These are phyloP conservation scores for Boulengeromyrus knoepffleri DNA, from an alignment of 2,113 vertebrate species.

Conservation along the genomic window DNA sequence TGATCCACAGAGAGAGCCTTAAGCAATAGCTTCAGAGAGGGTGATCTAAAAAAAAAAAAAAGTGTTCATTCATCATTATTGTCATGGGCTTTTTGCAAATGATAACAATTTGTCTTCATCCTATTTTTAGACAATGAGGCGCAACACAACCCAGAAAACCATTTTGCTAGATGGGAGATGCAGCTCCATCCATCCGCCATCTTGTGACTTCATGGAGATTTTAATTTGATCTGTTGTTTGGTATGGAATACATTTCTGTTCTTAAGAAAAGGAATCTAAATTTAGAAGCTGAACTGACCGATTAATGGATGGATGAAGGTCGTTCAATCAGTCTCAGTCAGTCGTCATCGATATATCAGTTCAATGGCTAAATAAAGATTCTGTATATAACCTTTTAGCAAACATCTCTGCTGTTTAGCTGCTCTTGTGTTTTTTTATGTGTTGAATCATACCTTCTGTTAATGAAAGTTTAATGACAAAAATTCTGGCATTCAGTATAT, in stretches of 20 bases:
- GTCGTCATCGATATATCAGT: neutral
- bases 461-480: neutral
- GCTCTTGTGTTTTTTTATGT: neutral
- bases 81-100: conserved; percentile 99
- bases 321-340: neutral
- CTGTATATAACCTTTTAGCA: neutral
- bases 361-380: neutral
- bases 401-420: neutral
- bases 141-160: conserved; percentile 88
- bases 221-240: conserved; percentile 51
- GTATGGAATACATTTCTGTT: conserved; percentile 33
- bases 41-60: conserved; percentile 74
- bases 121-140: conserved; percentile 99
- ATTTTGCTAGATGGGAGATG: conserved; percentile 95
- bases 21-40: conserved; percentile 98
- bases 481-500: neutral
- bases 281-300: conserved; percentile 24
- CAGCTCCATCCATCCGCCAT: conserved; percentile 75
- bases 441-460: neutral
- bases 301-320: neutral
- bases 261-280: conserved; percentile 71
- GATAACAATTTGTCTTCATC: conserved; percentile 99
- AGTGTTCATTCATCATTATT: conserved; percentile 99
- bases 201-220: conserved; percentile 61
- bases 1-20: conserved; percentile 83